Evolutionary conservation across 1,140 invertebrate species (phyloP), one percentile per base, ranked within the genome.

Genomic region (Drosophila pallidifrons): DNA sequence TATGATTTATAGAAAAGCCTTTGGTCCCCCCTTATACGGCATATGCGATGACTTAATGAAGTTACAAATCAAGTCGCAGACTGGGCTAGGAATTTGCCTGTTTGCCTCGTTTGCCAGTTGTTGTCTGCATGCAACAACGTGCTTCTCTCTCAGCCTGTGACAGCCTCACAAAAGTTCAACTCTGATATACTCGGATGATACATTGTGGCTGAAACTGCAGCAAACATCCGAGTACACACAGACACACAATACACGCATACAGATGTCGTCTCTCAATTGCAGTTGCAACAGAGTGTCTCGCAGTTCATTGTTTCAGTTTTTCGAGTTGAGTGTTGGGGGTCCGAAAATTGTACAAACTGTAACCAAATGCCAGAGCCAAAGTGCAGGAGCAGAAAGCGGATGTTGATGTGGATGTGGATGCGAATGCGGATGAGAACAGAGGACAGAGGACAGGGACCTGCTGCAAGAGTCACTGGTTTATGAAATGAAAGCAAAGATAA

Each of bases 401-500:
- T 64, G 67, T 38, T 25, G 61, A 41, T 41, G 35, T 38, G 49
- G 58, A 51, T 64, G 67, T 38, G 35, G 61, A 41, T 41, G 30
- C 1, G 49, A 41, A 69, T 46, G 41, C 49, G 43, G 52, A 52
- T 65, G 68, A 28, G 35, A 45, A 43, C 41, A 20, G 35, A 11
- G 20, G 8, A n/a, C 4, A 0, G 1, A 13, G 28, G 41, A 38
- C 47, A 41, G 61, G 32, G 57, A 67, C 47, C 47, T 75, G 67
- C 67, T 75, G 67, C 67, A 70, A 64, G 59, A 70, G 58, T 70
- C 66, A 67, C 67, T 75, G 85, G 83, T 88, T 88, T 88, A 88
- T 88, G 85, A 83, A 88, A 88, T 83, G 85, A 87, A 88, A 83
- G 85, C 83, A 88, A 88, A 88, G 83, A 89, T 89, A 88, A 89